These are phyloP conservation scores for Caradrina clavipalpis DNA, from an alignment of 2,888 invertebrate species.

Conservation along the genomic window DNA sequence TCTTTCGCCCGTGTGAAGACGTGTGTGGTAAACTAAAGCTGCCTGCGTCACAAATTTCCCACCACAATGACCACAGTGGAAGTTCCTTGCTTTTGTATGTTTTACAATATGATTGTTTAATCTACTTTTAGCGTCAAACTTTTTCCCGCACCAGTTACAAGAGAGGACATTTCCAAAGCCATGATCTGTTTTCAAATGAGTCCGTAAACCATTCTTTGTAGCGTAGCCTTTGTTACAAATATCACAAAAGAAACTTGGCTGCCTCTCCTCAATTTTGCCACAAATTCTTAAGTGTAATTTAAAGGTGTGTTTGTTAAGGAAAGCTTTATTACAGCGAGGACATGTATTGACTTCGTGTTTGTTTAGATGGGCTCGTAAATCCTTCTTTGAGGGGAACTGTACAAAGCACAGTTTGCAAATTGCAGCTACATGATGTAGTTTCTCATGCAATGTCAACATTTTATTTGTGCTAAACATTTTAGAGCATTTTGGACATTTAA, in stretches of 20 bases:
- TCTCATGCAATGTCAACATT: slow-evolving; percentile 76
- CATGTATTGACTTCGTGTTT: slow-evolving; percentile 79
- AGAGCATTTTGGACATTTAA: slow-evolving; percentile 77
- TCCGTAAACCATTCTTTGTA: slow-evolving; percentile 76
- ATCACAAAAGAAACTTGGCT: slow-evolving; percentile 78
- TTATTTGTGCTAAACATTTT: slow-evolving; percentile 80
- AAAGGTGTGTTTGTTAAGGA: slow-evolving; percentile 75
- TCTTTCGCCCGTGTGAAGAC: slow-evolving; percentile 84
- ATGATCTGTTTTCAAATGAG: slow-evolving; percentile 80
- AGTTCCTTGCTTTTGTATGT: slow-evolving; percentile 83
- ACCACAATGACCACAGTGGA: slow-evolving; percentile 80
- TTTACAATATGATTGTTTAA: slow-evolving; percentile 81
- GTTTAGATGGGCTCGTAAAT: slow-evolving; percentile 76
- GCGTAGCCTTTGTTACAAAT: slow-evolving; percentile 80
- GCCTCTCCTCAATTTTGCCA: slow-evolving; percentile 67
- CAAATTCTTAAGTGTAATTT: slow-evolving; percentile 78
- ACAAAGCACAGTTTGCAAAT: slow-evolving; percentile 79
- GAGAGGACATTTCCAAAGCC: slow-evolving; percentile 77
- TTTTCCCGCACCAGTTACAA: slow-evolving; percentile 84
- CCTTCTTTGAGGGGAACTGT: slow-evolving; percentile 78
- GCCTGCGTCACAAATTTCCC: slow-evolving; percentile 81
- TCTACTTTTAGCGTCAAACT: slow-evolving; percentile 81
- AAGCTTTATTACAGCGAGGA: slow-evolving; percentile 75
- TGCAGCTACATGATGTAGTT: slow-evolving; percentile 74
- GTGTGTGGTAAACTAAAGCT: slow-evolving; percentile 80